Evolutionary conservation across 2,113 vertebrate genomes (phyloP).

Genomic region (Plecturocebus donacophilus): DNA sequence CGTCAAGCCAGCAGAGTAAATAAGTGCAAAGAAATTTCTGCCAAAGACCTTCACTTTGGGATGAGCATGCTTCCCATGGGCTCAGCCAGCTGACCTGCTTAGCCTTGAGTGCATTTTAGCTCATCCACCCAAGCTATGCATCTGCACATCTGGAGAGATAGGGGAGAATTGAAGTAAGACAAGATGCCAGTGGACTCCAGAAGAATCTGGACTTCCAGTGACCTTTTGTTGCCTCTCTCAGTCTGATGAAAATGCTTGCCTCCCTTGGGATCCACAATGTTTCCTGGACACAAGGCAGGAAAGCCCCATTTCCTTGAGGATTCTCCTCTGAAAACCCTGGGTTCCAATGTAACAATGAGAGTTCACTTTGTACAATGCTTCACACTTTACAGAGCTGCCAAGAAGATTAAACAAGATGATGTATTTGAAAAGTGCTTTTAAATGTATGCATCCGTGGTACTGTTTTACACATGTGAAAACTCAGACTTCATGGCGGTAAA

Average conservation of each 20-base stretch:
- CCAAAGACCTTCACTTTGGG: not conserved
- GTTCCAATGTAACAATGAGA: slow-evolving; percentile 6
- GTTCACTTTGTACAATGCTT: not conserved
- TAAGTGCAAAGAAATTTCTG: not conserved
- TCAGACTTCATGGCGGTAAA: not conserved
- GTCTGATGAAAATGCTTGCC: not conserved
- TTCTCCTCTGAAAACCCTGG: not conserved
- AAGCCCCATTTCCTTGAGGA: not conserved
- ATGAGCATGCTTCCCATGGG: not conserved
- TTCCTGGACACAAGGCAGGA: not conserved
- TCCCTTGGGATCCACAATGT: not conserved
- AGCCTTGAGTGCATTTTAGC: not conserved
- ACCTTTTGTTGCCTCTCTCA: not conserved
- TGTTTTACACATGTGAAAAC: not conserved
- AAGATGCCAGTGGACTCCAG: not conserved
- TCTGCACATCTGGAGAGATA: not conserved
- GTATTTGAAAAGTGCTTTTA: not conserved
- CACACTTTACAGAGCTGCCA: not conserved
- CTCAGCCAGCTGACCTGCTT: not conserved
- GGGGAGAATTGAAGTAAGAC: not conserved
- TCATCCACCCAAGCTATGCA: not conserved
- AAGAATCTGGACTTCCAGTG: not conserved
- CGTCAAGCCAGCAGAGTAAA: not conserved
- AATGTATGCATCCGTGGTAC: not conserved
- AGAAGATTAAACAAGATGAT: not conserved